phyloP scores from a whole-genome alignment of 2,113 vertebrate genomes.

The Platichthys stellatus region DNA sequence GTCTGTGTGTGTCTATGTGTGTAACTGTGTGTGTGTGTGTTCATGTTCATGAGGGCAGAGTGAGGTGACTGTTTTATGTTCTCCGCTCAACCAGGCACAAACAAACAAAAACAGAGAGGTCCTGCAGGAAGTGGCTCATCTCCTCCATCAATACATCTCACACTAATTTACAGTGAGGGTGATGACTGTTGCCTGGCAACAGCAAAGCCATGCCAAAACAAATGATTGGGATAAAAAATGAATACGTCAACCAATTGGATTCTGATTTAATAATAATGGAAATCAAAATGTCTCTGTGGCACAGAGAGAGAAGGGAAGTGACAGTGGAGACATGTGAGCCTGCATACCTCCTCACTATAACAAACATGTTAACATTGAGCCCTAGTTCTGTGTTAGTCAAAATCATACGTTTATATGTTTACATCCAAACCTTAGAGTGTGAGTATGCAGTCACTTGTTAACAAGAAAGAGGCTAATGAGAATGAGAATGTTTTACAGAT shows the following conservation, averaged over 20 bases:
- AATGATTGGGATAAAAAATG: background rate
- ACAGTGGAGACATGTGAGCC: background rate
- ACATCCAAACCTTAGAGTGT: too few species aligned
- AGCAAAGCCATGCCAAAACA: slow-evolving; percentile 29
- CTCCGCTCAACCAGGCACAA: slow-evolving; percentile 21
- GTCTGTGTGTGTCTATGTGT: background rate
- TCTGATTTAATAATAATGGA: background rate
- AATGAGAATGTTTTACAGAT: too few species aligned
- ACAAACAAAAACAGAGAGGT: slow-evolving; percentile 48
- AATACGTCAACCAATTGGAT: background rate
- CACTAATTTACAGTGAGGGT: slow-evolving; percentile 24
- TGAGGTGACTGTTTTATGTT: slow-evolving; percentile 31
- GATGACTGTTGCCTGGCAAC: slow-evolving; percentile 59
- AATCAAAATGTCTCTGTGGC: background rate
- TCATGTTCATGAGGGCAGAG: slow-evolving; percentile 22
- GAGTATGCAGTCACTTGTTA: too few species aligned
- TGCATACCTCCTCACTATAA: too few species aligned
- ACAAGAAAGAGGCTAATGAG: too few species aligned
- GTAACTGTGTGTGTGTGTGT: background rate
- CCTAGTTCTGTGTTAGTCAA: too few species aligned
- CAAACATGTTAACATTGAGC: too few species aligned
- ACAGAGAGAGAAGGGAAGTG: background rate
- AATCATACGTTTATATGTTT: too few species aligned
- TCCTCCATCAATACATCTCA: slow-evolving; percentile 24
- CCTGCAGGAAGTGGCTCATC: slow-evolving; percentile 33